Percentiles rank a stretch among this genome's conserved stretches.
phyloP scores from a whole-genome alignment of 2,113 vertebrate species.

The Galeopterus variegatus region DNA sequence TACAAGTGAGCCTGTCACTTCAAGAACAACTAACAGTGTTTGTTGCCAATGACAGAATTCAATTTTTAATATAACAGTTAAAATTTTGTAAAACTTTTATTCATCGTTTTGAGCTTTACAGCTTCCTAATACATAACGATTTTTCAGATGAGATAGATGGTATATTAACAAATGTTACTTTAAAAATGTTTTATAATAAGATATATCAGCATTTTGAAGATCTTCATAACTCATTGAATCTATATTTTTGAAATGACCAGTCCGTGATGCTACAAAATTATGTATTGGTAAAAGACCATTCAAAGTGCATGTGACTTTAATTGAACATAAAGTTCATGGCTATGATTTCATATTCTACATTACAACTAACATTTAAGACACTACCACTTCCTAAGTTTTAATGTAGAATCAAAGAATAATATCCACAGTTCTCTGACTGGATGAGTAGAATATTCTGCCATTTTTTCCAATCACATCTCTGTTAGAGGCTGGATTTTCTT shows the following conservation, averaged over 20 bases:
- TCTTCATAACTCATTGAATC: background rate
- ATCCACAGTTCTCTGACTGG: no score
- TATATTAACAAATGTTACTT: background rate
- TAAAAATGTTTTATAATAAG: background rate
- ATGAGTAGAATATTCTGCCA: no score
- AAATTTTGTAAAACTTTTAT: background rate
- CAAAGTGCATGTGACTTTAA: background rate
- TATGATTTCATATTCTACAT: conserved; percentile 2
- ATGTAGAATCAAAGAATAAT: no score
- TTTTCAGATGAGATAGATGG: background rate
- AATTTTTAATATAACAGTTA: conserved; percentile 30
- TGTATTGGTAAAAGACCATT: background rate
- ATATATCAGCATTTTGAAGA: background rate
- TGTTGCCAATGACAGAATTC: conserved; percentile 15
- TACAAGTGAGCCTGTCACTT: background rate
- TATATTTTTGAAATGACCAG: no score
- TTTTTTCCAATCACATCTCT: no score
- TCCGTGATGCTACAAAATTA: no score
- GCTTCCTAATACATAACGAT: background rate
- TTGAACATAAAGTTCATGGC: background rate
- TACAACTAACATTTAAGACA: background rate
- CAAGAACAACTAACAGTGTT: background rate
- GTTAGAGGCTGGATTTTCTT: background rate
- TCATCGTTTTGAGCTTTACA: background rate
- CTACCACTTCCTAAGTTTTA: background rate